These are phyloP conservation scores for Sebastes nivosus DNA, from an alignment of 2,797 vertebrate species.

Conservation along the genomic window DNA sequence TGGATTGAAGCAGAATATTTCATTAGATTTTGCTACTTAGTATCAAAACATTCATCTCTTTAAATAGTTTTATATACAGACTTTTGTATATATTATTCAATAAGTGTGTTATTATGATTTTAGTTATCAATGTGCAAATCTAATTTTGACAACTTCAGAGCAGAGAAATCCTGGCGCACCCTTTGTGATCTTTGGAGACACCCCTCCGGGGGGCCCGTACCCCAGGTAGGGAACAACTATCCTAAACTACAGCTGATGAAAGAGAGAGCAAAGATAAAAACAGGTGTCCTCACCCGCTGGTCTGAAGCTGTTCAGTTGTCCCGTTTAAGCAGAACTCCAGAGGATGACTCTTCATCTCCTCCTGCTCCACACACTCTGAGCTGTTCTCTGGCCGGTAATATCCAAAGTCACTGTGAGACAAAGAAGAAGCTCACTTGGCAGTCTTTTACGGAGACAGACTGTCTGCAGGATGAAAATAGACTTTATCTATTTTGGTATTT, in stretches of 20 bases:
- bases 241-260: neutral
- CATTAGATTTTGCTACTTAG: too few relatives aligned
- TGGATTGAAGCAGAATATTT: too few relatives aligned
- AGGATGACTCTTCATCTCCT: conserved; percentile 87
- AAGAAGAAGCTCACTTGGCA: neutral
- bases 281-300: conserved; percentile 84
- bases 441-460: neutral
- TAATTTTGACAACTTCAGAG: too few relatives aligned
- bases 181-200: too few relatives aligned
- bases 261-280: neutral
- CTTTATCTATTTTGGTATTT: neutral
- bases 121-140: too few relatives aligned
- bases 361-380: conserved; percentile 89
- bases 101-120: too few relatives aligned
- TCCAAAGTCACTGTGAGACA: conserved; percentile 89
- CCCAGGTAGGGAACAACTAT: neutral
- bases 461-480: neutral
- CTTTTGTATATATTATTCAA: too few relatives aligned
- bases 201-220: too few relatives aligned
- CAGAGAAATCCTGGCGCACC: too few relatives aligned
- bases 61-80: too few relatives aligned
- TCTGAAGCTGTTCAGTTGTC: conserved; percentile 88
- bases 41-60: too few relatives aligned
- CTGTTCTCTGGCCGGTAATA: conserved; percentile 90
- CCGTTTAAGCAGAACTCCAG: conserved; percentile 92